Base-by-base conservation (phyloP, 2,888 invertebrate genomes). In the Eupithecia subfuscata region DNA sequence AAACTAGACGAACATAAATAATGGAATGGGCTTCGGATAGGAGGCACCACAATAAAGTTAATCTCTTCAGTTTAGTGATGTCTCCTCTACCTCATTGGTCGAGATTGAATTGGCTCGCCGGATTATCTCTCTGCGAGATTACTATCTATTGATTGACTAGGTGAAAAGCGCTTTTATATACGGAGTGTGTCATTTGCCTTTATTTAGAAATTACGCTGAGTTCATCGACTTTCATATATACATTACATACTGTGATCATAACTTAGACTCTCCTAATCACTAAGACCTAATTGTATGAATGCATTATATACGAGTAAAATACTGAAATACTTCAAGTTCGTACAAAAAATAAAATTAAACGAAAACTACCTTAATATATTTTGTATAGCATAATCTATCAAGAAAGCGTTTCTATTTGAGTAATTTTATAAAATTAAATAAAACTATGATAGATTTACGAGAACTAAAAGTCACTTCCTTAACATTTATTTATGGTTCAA, bases 41-140 rank as follows among this genome's bases (percentile, higher is more conserved):
- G 12, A 52, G 52, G 52, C 18, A 7, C n/a, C 37, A 9, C 37
- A 65, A 11, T 65, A 67, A 64, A 64, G 6, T n/a, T 40, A 67
- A 67, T 40, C 34, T 67, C 40, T 67, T 60, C 22, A 60, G 37
- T 11, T 37, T 18, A 18, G 18, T 22, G 65, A 67, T 37, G 18
- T 12, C 18, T 22, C 40, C 14, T 25, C 22, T 22, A n/a, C 37
- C 11, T 67, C 34, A 64, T 40, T 37, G 37, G n/a, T n/a, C 22
- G 65, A 67, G 65, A 67, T 67, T 64, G 64, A 64, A 64, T 64
- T 67, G 65, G n/a, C 65, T 67, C 37, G 37, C 40, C n/a, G 12
- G 65, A 67, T 67, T 37, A 67, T 9, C 18, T 34, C 11, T 67
- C 65, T n/a, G 40, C 60, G 34, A 40, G 40, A 67, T 67, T 40